phyloP scores from a whole-genome alignment of 2,888 invertebrate genomes.

The Leptopilina syphax region DNA sequence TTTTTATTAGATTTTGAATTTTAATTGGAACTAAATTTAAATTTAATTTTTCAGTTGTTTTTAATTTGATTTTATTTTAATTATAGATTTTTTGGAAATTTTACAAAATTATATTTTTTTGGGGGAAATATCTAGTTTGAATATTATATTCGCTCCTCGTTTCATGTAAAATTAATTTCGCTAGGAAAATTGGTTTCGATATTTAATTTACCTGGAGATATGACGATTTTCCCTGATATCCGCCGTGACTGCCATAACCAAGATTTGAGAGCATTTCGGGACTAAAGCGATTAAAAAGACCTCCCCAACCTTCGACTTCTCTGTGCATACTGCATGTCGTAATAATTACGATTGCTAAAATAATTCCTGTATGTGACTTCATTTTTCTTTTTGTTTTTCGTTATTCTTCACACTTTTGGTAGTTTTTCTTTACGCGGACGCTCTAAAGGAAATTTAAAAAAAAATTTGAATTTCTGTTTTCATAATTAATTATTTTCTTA shows the following conservation, averaged over 20 bases:
- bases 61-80: no score
- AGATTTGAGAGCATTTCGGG: conserved; percentile 90
- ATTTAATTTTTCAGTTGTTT: no score
- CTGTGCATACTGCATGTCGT: conserved; percentile 63
- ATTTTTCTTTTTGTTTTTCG: conserved; percentile 42
- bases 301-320: conserved; percentile 84
- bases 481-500: no score
- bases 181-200: background rate
- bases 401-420: background rate
- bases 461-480: background rate
- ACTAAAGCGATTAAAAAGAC: conserved; percentile 90
- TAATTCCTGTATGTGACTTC: conserved; percentile 59
- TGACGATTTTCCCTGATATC: conserved; percentile 76
- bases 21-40: no score
- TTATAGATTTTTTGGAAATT: no score
- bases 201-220: conserved; percentile 78
- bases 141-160: no score
- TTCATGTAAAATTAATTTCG: background rate
- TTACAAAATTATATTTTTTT: no score
- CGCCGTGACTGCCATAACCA: conserved; percentile 85
- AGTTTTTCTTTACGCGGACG: conserved; percentile 8
- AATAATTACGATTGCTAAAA: conserved; percentile 61
- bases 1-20: no score
- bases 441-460: background rate
- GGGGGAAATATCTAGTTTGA: no score